Evolutionary conservation across 2,888 invertebrate genomes (phyloP).

Genomic region (Choristoneura rosaceana): DNA sequence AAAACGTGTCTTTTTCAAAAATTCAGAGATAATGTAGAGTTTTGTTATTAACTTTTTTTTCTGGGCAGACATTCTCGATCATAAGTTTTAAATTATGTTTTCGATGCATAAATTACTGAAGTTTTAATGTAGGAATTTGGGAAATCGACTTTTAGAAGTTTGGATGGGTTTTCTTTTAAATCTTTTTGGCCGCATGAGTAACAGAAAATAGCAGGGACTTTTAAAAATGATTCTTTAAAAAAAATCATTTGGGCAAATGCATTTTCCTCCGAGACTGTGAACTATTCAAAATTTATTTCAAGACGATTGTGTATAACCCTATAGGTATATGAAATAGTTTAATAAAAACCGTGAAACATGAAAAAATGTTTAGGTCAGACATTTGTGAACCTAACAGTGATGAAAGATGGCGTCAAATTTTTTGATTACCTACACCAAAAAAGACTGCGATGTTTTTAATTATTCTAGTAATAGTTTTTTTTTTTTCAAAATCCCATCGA

Average conservation of each 20-base stretch:
- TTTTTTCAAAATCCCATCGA: conserved; percentile 10
- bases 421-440: neutral
- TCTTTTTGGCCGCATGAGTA: neutral
- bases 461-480: neutral
- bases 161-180: conserved; percentile 22
- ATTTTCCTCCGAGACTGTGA: too few species aligned
- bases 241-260: too few species aligned
- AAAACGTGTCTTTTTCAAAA: conserved; percentile 72
- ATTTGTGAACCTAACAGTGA: too few species aligned
- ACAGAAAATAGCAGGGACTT: neutral
- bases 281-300: too few species aligned
- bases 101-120: conserved; percentile 44
- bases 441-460: neutral
- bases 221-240: too few species aligned
- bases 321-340: too few species aligned
- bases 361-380: too few species aligned
- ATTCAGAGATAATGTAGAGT: conserved; percentile 62
- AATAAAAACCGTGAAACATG: too few species aligned
- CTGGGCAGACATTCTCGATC: conserved; percentile 43
- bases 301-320: too few species aligned
- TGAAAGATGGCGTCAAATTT: neutral
- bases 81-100: conserved; percentile 43
- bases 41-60: conserved; percentile 55
- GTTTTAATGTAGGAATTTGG: conserved; percentile 13
- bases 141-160: neutral